Conservation (phyloP, 2,888 invertebrate genomes). For the Craniophora ligustri region DNA sequence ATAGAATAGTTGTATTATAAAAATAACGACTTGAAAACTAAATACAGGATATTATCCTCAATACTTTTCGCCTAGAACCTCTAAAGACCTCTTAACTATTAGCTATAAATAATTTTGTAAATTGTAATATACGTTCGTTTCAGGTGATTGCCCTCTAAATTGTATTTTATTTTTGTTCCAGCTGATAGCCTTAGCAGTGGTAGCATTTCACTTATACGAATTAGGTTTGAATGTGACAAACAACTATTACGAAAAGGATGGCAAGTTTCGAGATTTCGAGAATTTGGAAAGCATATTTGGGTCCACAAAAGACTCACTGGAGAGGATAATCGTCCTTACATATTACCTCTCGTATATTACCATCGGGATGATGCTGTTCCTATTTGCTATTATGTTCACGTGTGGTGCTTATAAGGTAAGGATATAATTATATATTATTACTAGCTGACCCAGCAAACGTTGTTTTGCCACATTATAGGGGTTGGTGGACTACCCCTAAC, state of each 20-base stretch:
- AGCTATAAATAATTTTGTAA: no score
- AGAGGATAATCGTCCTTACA: conserved; percentile 68
- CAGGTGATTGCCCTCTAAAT: conserved; percentile 3
- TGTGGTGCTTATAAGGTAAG: conserved; percentile 81
- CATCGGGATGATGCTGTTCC: conserved; percentile 72
- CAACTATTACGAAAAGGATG: conserved; percentile 67
- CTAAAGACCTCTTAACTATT: no score
- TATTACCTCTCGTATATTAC: conserved; percentile 76
- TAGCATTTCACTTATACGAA: conserved; percentile 74
- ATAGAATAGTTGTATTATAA: no score
- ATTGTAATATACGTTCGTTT: no score
- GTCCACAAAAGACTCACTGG: conserved; percentile 68
- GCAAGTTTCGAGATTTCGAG: conserved; percentile 76
- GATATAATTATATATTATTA: conserved; percentile 13
- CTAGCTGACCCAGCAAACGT: background rate
- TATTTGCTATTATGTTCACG: conserved; percentile 74
- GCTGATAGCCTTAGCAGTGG: conserved; percentile 77
- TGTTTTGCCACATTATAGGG: no score
- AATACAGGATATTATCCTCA: no score
- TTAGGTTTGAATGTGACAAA: conserved; percentile 73
- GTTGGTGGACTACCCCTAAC: no score
- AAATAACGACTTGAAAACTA: no score
- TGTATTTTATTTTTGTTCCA: conserved; percentile 57
- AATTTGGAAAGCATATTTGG: conserved; percentile 80
- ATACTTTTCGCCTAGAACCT: no score